Evolutionary conservation across 2,888 invertebrate genomes (phyloP).

Genomic region (Volucella zonaria): DNA sequence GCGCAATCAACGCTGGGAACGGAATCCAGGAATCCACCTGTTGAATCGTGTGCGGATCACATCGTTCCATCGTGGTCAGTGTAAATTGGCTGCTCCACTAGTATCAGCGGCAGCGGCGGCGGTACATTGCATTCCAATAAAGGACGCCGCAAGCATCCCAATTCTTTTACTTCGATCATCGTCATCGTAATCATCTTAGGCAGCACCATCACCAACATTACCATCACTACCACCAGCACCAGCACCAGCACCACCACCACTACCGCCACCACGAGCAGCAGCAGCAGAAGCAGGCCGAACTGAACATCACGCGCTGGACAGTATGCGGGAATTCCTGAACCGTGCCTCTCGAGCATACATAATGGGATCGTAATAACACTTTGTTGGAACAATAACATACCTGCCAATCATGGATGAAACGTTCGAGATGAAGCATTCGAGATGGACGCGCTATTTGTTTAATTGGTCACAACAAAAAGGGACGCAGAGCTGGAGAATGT

Average conservation of each 20-base stretch:
- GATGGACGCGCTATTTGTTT: slow-evolving; percentile 74
- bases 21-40: slow-evolving; percentile 74
- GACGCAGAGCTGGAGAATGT: slow-evolving; percentile 37
- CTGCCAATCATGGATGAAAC: slow-evolving; percentile 73
- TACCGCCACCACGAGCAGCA: not conserved
- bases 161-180: slow-evolving; percentile 48
- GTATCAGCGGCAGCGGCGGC: slow-evolving; percentile 18
- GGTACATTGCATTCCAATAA: slow-evolving; percentile 71
- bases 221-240: not conserved
- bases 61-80: slow-evolving; percentile 59
- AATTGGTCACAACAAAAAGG: slow-evolving; percentile 62
- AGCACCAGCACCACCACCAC: slow-evolving; percentile 6
- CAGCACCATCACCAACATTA: slow-evolving; percentile 2
- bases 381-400: slow-evolving; percentile 74
- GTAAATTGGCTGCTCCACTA: slow-evolving; percentile 61
- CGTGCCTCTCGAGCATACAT: slow-evolving; percentile 72
- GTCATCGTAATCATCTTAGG: not conserved
- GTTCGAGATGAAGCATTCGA: slow-evolving; percentile 69
- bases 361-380: slow-evolving; percentile 74
- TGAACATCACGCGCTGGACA: slow-evolving; percentile 9
- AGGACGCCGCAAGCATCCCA: slow-evolving; percentile 73
- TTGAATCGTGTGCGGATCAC: slow-evolving; percentile 66
- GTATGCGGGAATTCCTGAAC: slow-evolving; percentile 64
- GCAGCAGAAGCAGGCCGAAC: not conserved
- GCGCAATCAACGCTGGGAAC: slow-evolving; percentile 69